Percentiles rank a stretch among this genome's conserved stretches.
phyloP scores from a whole-genome alignment of 1,140 invertebrate genomes.

The Anoplophora glabripennis region DNA sequence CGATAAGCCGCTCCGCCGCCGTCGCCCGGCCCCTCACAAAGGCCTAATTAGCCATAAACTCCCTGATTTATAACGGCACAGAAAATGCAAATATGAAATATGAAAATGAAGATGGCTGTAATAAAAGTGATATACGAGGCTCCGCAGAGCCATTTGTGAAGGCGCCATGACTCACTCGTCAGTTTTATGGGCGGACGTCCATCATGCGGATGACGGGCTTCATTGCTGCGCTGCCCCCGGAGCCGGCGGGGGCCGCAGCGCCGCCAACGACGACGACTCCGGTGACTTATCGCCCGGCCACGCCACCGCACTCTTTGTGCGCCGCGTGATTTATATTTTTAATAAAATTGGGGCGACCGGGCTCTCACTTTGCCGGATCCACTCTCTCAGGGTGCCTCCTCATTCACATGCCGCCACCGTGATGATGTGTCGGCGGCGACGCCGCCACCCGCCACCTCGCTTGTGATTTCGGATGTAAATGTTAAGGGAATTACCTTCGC shows the following conservation, averaged over 20 bases:
- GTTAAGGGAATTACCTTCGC: no score
- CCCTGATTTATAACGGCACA: constrained; percentile 62
- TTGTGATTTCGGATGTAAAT: no score
- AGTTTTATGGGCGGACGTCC: constrained; percentile 63
- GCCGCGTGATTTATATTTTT: constrained; percentile 37
- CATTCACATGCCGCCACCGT: neutral
- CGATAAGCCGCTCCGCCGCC: constrained; percentile 49
- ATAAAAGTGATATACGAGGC: constrained; percentile 76
- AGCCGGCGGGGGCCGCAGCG: constrained; percentile 24
- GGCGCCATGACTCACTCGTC: constrained; percentile 61
- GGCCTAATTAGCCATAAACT: constrained; percentile 69
- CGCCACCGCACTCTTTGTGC: constrained; percentile 37
- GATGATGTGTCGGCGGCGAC: constrained; percentile 9
- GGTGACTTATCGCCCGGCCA: constrained; percentile 34
- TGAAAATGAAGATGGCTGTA: constrained; percentile 77
- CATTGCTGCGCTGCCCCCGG: constrained; percentile 53
- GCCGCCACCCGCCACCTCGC: no score
- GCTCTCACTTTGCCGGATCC: neutral
- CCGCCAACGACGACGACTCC: constrained; percentile 19
- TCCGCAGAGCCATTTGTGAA: constrained; percentile 71
- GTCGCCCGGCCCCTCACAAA: constrained; percentile 51
- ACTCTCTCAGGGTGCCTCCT: neutral
- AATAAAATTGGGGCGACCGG: constrained; percentile 35
- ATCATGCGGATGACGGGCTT: constrained; percentile 65
- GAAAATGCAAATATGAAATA: constrained; percentile 76